phyloP scores from a whole-genome alignment of 2,797 vertebrate species.

The Anguilla pacifica region DNA sequence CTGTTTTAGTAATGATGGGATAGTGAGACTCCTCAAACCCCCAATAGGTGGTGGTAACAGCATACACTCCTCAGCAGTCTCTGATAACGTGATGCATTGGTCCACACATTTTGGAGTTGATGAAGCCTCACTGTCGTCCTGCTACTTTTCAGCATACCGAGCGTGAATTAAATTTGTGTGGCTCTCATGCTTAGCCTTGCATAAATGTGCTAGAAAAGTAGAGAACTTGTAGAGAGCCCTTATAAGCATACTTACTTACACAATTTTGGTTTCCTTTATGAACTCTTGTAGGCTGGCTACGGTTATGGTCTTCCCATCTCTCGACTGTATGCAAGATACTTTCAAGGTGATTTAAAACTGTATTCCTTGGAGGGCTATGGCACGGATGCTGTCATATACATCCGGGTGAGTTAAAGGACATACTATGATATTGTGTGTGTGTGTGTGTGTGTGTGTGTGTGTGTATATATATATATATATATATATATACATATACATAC shows the following conservation, averaged over 20 bases:
- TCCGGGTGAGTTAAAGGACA: constrained; percentile 77
- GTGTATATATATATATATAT: neutral
- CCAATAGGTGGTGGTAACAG: too few species aligned
- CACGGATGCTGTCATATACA: constrained; percentile 93
- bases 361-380: constrained; percentile 96
- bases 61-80: neutral
- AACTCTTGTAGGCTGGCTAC: constrained; percentile 85
- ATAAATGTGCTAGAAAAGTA: neutral
- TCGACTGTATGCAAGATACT: constrained; percentile 94
- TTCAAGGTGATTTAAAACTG: constrained; percentile 95
- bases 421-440: neutral
- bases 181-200: neutral
- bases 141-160: neutral
- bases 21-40: too few species aligned
- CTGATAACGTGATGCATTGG: too few species aligned
- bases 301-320: constrained; percentile 96
- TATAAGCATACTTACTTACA: neutral
- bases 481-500: too few species aligned
- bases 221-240: too few species aligned
- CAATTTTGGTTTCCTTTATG: neutral
- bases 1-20: neutral
- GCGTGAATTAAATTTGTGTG: neutral
- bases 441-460: neutral
- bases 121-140: too few species aligned
- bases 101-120: too few species aligned